phyloP scores from a whole-genome alignment of 2,113 vertebrate genomes.

The Dunckerocampus dactyliophorus region DNA sequence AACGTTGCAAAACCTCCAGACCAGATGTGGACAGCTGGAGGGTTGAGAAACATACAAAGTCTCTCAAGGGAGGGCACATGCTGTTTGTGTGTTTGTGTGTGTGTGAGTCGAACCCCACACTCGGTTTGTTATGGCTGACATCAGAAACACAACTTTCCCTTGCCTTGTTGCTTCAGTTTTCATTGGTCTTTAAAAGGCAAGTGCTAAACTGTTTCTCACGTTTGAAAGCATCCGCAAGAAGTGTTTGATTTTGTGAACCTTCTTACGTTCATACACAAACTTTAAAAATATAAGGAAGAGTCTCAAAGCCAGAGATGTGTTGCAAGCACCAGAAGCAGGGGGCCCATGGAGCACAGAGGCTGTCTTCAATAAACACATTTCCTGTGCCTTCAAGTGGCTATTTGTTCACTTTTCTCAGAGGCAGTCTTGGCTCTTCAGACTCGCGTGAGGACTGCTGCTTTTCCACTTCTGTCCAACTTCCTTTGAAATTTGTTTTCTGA shows the following conservation, averaged over 20 bases:
- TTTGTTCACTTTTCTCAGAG: slow-evolving; percentile 3
- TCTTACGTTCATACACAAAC: neutral
- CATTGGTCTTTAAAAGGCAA: neutral
- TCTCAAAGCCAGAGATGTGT: neutral
- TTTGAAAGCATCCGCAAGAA: no score
- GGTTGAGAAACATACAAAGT: slow-evolving; percentile 20
- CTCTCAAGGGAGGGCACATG: slow-evolving; percentile 4
- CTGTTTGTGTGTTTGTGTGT: neutral
- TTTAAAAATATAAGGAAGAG: slow-evolving; percentile 2
- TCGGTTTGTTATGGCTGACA: neutral
- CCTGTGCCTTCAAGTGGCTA: slow-evolving; percentile 32
- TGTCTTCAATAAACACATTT: slow-evolving; percentile 27
- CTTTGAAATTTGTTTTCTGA: neutral
- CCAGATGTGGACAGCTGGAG: slow-evolving; percentile 48
- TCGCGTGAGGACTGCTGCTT: neutral
- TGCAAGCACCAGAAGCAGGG: neutral
- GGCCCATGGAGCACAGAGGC: neutral
- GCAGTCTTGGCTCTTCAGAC: slow-evolving; percentile 1
- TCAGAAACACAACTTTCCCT: neutral
- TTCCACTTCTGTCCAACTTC: neutral
- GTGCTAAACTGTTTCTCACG: no score
- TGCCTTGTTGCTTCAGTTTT: neutral
- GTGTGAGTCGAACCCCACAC: neutral
- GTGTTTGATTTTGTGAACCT: neutral
- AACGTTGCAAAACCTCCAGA: slow-evolving; percentile 30